Evolutionary conservation across 2,888 invertebrate genomes (phyloP).

Genomic region (Adineta ricciae): DNA sequence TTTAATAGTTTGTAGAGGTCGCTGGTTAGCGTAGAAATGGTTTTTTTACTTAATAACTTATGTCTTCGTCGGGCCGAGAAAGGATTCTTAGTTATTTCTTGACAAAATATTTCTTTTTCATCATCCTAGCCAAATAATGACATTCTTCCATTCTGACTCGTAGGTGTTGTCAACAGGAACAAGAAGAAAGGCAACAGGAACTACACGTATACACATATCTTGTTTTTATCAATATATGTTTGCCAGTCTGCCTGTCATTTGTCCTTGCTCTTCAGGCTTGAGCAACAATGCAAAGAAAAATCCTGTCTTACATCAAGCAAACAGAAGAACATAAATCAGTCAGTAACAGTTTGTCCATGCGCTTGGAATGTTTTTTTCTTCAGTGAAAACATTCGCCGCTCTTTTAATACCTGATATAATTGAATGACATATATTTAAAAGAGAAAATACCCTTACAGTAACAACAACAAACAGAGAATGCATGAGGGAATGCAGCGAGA

Average conservation of each 20-base stretch:
- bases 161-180: neutral
- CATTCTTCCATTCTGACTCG: neutral
- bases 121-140: neutral
- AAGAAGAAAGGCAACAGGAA: neutral
- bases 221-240: neutral
- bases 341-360: neutral
- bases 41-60: neutral
- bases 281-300: neutral
- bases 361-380: neutral
- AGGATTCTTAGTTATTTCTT: neutral
- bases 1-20: neutral
- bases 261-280: neutral
- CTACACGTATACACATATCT: neutral
- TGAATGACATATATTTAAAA: neutral
- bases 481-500: neutral
- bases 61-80: neutral
- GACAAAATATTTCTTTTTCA: neutral
- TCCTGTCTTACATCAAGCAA: neutral
- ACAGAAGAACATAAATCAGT: neutral
- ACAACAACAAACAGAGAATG: neutral
- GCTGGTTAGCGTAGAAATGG: neutral
- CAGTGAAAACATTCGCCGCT: neutral
- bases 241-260: neutral
- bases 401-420: neutral
- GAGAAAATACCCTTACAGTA: neutral